Evolutionary conservation across 2,888 invertebrate species (phyloP), one percentile per base, ranked within the genome.

Genomic region (Hesperia comma): DNA sequence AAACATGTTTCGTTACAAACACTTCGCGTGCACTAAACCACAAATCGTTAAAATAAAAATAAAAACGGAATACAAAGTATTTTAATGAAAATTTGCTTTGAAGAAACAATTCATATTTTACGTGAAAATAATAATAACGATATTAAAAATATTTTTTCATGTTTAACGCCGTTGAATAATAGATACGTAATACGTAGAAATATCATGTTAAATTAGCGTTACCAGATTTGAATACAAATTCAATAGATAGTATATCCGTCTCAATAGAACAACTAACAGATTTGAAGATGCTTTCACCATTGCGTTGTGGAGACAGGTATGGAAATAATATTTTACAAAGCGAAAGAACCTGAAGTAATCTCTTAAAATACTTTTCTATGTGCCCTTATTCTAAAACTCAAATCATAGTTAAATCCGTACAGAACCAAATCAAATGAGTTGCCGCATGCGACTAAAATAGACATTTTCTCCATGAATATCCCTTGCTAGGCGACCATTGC

Each of bases 21-120:
- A 51, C 15, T 33, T 63, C 56, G 57, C 57, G 57, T 64, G 57
- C 51, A 41, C n/a, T 15, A 14, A 4, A 26, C 14, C 2, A 57
- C 15, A 63, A 63, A 57, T 40, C 37, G n/a, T 40, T 12, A 17
- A 63, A 37, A 17, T 26, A 17, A 61, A 61, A 54, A 54, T 17
- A 26, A 15, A 19, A 26, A 32, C n/a, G n/a, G n/a, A 40, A 41
- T n/a, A 37, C 37, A 8, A 37, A 37, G 12, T 10, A 37, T 37
- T 12, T 37, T 37, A 10, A 37, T 8, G 12, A 10, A 37, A 37
- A 3, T 37, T 37, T 10, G 12, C 12, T 33, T 8, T 8, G 37
- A 37, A 10, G 37, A 37, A 37, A 37, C 10, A 37, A 37, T 37
- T 37, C 2, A 37, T 10, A 37, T 12, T 37, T 37, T 37, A 37